Evolutionary conservation across 2,888 invertebrate species (phyloP).

Genomic region (Drosophila prostipennis): DNA sequence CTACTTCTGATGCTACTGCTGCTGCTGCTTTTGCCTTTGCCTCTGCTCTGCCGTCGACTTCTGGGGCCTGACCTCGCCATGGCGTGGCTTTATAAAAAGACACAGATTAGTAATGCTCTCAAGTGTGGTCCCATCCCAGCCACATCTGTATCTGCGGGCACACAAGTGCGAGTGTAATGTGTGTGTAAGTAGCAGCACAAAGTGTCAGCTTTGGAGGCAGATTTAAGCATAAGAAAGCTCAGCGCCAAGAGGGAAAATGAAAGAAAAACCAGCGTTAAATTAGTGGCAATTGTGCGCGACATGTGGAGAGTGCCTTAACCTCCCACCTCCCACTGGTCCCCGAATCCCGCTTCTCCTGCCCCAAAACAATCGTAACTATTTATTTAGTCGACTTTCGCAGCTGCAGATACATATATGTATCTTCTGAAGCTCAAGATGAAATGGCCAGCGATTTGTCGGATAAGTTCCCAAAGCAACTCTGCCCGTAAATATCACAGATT

Average conservation of each 20-base stretch:
- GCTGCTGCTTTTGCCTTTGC: conserved; percentile 1
- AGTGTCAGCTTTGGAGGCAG: conserved; percentile 79
- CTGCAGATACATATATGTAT: conserved; percentile 42
- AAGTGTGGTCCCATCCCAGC: conserved; percentile 41
- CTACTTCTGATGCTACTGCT: conserved; percentile 5
- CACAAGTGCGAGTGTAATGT: conserved; percentile 57
- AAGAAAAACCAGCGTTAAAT: conserved; percentile 71
- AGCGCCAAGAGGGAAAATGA: conserved; percentile 30
- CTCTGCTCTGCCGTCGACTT: conserved; percentile 11
- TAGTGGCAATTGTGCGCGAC: conserved; percentile 79
- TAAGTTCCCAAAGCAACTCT: conserved; percentile 24
- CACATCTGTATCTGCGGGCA: conserved; percentile 17
- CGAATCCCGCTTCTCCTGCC: neutral
- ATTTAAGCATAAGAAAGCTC: conserved; percentile 71
- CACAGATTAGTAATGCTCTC: conserved; percentile 79
- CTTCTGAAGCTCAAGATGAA: conserved; percentile 52
- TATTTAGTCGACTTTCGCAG: conserved; percentile 61
- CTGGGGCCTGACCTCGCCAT: conserved; percentile 72
- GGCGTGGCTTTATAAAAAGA: conserved; percentile 75
- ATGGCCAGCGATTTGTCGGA: conserved; percentile 70
- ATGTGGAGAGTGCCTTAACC: conserved; percentile 50
- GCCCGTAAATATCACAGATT: conserved; percentile 13
- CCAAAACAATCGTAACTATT: conserved; percentile 62
- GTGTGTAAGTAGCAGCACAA: conserved; percentile 76
- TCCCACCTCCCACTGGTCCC: conserved; percentile 7